Evolutionary conservation across 1,140 invertebrate genomes (phyloP), one percentile per base, ranked within the genome.

Genomic region (Bombus ignitus): DNA sequence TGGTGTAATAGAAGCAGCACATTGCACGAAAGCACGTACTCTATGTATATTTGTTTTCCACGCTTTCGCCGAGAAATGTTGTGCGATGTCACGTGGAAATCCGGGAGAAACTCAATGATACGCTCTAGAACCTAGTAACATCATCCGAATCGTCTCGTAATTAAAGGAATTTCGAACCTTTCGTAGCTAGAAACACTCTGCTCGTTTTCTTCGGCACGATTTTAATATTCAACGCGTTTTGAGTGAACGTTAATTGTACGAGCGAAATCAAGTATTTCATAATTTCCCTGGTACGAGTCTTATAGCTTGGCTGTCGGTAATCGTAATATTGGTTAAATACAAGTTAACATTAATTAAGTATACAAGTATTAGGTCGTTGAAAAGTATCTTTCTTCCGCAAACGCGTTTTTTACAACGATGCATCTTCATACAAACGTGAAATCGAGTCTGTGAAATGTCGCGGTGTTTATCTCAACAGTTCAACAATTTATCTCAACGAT

Each of bases 51-150:
- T 18, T 25, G 25, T n/a, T 53, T 66, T 83, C 35, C 73, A 77
- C 81, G 74, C 81, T 83, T 77, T 77, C 81, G 73, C 35, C 37
- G 44, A 28, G 68, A 76, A 42, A 22, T 42, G 9, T 12, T n/a
- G 73, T 15, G 28, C 32, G 62, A 44, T 35, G 44, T 32, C 53
- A 13, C 44, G 53, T 75, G 84, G 65, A 85, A 66, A 71, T 68
- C 74, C 74, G 66, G 72, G 82, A 71, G 82, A 83, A 83, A 83
- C n/a, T 83, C 71, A 70, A 70, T 77, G 62, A 22, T 35, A 77
- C n/a, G 35, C 35, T 57, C 39, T 10, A 42, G 57, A 81, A 76
- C 73, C 18, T 53, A 22, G 59, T 44, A 65, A 74, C 47, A 79
- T 84, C 44, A 57, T 71, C 53, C 39, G 39, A 44, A 59, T 44